phyloP scores from a whole-genome alignment of 2,797 vertebrate species.

The Esox masquinongy region DNA sequence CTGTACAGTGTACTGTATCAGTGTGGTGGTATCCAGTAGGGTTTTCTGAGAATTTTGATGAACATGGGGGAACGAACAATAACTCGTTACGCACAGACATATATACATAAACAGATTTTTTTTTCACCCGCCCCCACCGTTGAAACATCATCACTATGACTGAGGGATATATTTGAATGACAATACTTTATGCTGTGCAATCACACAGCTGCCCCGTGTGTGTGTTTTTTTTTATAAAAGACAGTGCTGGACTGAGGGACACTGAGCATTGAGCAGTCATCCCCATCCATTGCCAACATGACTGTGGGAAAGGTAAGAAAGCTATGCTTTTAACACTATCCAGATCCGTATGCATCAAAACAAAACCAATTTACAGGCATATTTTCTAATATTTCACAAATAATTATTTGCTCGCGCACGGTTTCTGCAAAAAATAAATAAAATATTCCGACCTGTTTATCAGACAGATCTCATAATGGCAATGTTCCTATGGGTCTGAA shows the following conservation, averaged over 20 bases:
- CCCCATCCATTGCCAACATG: slow-evolving; percentile 47
- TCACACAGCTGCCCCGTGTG: slow-evolving; percentile 59
- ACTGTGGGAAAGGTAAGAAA: slow-evolving; percentile 51
- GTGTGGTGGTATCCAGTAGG: slow-evolving; percentile 41
- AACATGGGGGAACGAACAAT: slow-evolving; percentile 60
- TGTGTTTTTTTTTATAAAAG: slow-evolving; percentile 67
- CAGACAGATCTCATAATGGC: neutral
- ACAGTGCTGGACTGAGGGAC: slow-evolving; percentile 49
- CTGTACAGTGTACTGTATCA: slow-evolving; percentile 7
- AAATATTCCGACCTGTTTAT: neutral
- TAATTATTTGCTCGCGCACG: neutral
- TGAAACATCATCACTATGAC: slow-evolving; percentile 27
- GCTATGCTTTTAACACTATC: neutral
- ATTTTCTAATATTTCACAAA: neutral
- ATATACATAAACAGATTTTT: slow-evolving; percentile 59
- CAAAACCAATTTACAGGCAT: neutral
- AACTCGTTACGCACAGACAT: slow-evolving; percentile 48
- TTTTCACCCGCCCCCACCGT: slow-evolving; percentile 19
- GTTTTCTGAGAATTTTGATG: slow-evolving; percentile 60
- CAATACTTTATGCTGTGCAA: slow-evolving; percentile 63
- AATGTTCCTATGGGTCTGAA: neutral
- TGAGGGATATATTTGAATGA: slow-evolving; percentile 40
- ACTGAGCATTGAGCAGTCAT: slow-evolving; percentile 40
- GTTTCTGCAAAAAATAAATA: neutral
- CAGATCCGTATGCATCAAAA: neutral